These are phyloP conservation scores for Microchirus variegatus DNA, from an alignment of 2,797 vertebrate genomes.

Conservation along the genomic window DNA sequence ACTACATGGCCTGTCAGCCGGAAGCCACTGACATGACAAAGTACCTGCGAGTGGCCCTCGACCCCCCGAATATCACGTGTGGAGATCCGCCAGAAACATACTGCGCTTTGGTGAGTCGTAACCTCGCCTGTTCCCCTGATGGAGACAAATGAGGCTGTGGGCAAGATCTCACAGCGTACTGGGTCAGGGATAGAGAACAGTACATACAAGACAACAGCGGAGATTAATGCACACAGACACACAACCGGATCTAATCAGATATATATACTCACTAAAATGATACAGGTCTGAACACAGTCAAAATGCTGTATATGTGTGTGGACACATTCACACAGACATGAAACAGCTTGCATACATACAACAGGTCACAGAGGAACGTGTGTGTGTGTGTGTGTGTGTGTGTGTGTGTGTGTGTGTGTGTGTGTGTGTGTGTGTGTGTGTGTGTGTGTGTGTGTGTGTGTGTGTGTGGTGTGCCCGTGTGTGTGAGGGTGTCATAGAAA, in stretches of 20 bases:
- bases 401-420: neutral
- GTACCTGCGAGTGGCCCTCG: conserved; percentile 93
- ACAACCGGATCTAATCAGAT: too few relatives aligned
- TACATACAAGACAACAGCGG: conserved; percentile 40
- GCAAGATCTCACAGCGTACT: conserved; percentile 64
- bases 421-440: neutral
- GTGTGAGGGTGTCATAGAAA: neutral
- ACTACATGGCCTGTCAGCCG: conserved; percentile 99
- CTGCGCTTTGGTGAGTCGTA: conserved; percentile 96
- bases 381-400: conserved; percentile 6
- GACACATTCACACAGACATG: too few relatives aligned
- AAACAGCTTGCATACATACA: too few relatives aligned
- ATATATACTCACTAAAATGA: conserved; percentile 6
- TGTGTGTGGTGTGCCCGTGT: too few relatives aligned
- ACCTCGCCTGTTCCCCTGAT: conserved; percentile 70
- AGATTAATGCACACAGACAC: conserved; percentile 63
- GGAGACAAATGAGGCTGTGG: conserved; percentile 76
- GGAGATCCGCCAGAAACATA: conserved; percentile 98
- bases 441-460: too few relatives aligned
- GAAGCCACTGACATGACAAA: conserved; percentile 98
- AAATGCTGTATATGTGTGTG: too few relatives aligned
- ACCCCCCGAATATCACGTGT: conserved; percentile 96
- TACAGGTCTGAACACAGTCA: too few relatives aligned
- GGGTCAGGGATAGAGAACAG: conserved; percentile 70
- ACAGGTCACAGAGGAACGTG: too few relatives aligned